Evolutionary conservation across 2,888 invertebrate genomes (phyloP).

Genomic region (Xylota segnis): DNA sequence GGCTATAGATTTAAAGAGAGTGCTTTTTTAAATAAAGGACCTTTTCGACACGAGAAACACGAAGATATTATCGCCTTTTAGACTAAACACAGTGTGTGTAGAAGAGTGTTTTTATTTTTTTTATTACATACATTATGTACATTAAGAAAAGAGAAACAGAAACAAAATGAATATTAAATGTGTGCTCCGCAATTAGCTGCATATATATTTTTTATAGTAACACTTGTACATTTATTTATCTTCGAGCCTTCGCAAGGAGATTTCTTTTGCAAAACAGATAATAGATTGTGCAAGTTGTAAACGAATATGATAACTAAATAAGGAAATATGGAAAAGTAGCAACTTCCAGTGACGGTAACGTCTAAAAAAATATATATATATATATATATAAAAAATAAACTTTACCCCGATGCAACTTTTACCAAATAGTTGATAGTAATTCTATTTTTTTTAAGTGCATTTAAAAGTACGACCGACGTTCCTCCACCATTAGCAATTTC

Average conservation of each 20-base stretch:
- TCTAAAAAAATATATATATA: constrained; percentile 23
- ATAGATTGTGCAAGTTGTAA: constrained; percentile 45
- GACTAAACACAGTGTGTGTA: constrained; percentile 60
- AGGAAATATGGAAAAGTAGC: constrained; percentile 33
- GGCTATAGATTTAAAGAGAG: constrained; percentile 53
- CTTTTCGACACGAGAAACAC: constrained; percentile 49
- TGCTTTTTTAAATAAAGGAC: constrained; percentile 52
- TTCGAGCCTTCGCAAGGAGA: constrained; percentile 60
- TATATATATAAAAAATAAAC: constrained; percentile 19
- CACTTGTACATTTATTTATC: constrained; percentile 70
- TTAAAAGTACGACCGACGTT: constrained; percentile 65
- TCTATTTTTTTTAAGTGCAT: constrained; percentile 51
- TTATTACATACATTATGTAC: constrained; percentile 66
- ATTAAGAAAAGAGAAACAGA: constrained; percentile 41
- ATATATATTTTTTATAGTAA: constrained; percentile 75
- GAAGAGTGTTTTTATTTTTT: constrained; percentile 69
- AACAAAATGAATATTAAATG: constrained; percentile 52
- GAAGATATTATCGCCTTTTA: constrained; percentile 75
- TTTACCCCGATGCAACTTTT: constrained; percentile 59
- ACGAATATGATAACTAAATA: constrained; percentile 34
- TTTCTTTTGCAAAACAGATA: constrained; percentile 57
- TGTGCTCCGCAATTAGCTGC: constrained; percentile 66
- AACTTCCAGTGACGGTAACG: constrained; percentile 58
- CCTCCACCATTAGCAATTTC: constrained; percentile 69
- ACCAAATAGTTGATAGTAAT: constrained; percentile 61